Evolutionary conservation across 2,797 vertebrate species (phyloP), one percentile per base, ranked within the genome.

Genomic region (Catamblyrhynchus diadema): DNA sequence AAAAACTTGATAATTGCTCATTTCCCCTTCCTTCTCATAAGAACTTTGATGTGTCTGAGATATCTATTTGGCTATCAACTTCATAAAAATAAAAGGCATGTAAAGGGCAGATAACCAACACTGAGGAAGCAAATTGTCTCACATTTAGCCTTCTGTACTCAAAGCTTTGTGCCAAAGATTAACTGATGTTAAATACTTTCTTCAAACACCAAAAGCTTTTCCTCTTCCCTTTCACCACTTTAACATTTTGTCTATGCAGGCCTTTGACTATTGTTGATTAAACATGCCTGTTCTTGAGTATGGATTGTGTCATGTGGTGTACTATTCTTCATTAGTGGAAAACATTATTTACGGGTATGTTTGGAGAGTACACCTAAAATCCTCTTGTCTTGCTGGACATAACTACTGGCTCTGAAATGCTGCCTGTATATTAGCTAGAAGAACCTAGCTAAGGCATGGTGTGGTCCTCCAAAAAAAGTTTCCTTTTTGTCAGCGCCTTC

Each of bases 91-190:
- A 79, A 74, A 81, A 61, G 17, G 20, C 57, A 33, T 86, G 65
- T 86, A 73, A 91, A 71, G 45, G 51, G 50, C 84, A 91, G 86
- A 93, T 91, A 89, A 88, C 35, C 18, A 51, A 33, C 50, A 71
- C 56, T 53, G 61, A 82, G 83, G 83, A 93, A 94, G 71, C 71
- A 73, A 84, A 80, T 80, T 79, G 35, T 81, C 56, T 92, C 81
- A 19, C 72, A 60, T 88, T 96, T 94, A 95, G 82, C 88, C 90
- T 95, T 86, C 71, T 91, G 90, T 92, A 87, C 86, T 84, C 37
- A 70, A 53, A 88, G 39, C 51, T 86, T 94, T 88, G 67, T 81
- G 53, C 14, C 44, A 65, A 87, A 90, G 79, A 81, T 64, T 65
- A 94, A 77, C 18, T 82, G 28, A 65, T 87, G 41, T 64, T 89